These are phyloP conservation scores for Bombylius major DNA, from an alignment of 2,888 invertebrate genomes.

Conservation along the genomic window DNA sequence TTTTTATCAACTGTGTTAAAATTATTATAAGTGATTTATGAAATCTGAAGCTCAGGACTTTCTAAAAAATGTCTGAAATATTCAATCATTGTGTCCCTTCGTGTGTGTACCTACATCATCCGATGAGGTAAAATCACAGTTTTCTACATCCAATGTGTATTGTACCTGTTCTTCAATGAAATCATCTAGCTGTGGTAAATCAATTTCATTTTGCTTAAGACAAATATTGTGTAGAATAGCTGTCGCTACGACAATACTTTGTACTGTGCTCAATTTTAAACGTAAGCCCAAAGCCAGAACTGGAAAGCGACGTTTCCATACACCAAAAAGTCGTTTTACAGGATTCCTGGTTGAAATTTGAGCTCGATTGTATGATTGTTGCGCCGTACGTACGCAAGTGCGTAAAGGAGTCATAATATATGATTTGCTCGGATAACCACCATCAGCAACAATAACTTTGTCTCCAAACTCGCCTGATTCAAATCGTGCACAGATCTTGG, in stretches of 20 bases:
- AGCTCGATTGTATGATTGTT: slow-evolving; percentile 6
- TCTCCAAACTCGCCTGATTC: slow-evolving; percentile 10
- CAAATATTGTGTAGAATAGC: slow-evolving; percentile 11
- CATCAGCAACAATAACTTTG: slow-evolving; percentile 9
- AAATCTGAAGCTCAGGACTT: neutral
- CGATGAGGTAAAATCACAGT: neutral
- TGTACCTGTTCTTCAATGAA: neutral
- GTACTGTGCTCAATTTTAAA: neutral
- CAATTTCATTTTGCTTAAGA: neutral
- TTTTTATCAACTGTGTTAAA: too few relatives aligned
- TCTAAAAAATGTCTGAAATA: neutral
- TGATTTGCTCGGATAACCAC: slow-evolving; percentile 9
- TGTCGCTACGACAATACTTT: slow-evolving; percentile 10
- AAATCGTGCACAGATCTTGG: slow-evolving; percentile 7
- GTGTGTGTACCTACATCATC: neutral
- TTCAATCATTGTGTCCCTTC: neutral
- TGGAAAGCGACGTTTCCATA: slow-evolving; percentile 11
- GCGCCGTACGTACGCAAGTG: neutral
- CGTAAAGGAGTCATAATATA: slow-evolving; percentile 7
- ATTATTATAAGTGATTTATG: neutral
- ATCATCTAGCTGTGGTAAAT: neutral
- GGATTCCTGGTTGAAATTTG: slow-evolving; percentile 9
- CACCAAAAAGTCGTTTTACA: slow-evolving; percentile 10
- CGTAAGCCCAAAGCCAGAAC: slow-evolving; percentile 8
- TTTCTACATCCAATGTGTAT: neutral